Conservation (phyloP, 2,888 invertebrate genomes). For the Chymomyza caudatula region DNA sequence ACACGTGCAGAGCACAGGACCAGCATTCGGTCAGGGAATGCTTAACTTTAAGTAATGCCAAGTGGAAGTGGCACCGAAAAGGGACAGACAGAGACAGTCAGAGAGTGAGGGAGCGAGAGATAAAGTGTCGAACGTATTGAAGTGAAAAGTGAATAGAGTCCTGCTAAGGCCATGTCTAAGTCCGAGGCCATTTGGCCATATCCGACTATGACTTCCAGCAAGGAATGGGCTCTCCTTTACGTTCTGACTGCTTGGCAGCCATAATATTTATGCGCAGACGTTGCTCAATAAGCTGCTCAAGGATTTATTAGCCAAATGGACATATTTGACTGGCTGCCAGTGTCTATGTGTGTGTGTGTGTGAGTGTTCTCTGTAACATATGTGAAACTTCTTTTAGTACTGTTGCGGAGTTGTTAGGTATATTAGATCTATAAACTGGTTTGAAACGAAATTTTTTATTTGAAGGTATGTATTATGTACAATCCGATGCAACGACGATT, state of each 20-base stretch:
- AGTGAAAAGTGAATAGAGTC: slow-evolving; percentile 48
- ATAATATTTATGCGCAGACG: slow-evolving; percentile 72
- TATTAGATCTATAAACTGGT: slow-evolving; percentile 12
- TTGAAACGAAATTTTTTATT: too few relatives aligned
- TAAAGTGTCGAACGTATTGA: slow-evolving; percentile 33
- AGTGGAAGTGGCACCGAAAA: neutral
- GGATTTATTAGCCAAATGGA: slow-evolving; percentile 78
- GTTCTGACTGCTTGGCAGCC: slow-evolving; percentile 53
- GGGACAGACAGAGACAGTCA: neutral
- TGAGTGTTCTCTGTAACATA: slow-evolving; percentile 38
- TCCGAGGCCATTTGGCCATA: slow-evolving; percentile 3
- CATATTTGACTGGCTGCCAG: slow-evolving; percentile 76
- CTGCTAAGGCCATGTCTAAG: neutral
- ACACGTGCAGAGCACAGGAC: slow-evolving; percentile 40
- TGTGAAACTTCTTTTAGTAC: slow-evolving; percentile 34
- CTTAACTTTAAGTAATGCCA: slow-evolving; percentile 23
- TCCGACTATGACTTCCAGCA: neutral
- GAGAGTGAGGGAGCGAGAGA: neutral
- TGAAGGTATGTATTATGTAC: too few relatives aligned
- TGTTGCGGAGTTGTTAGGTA: slow-evolving; percentile 16
- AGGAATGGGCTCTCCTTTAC: slow-evolving; percentile 14
- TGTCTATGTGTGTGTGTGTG: slow-evolving; percentile 17
- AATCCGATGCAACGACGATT: too few relatives aligned
- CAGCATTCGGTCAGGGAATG: slow-evolving; percentile 31
- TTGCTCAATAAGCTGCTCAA: slow-evolving; percentile 76